Evolutionary conservation across 2,113 vertebrate species (phyloP).

Genomic region (Danio rerio): GRCz12tu NC_133184.1:41794001-41794500

Average conservation of each 20-base stretch:
- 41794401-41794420: neutral
- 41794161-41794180: conserved; percentile 19
- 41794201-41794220: conserved; percentile 62
- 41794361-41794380: neutral
- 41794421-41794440: no score
- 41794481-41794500: no score
- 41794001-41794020: conserved; percentile 1
- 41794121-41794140: conserved; percentile 73
- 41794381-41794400: neutral
- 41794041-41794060: conserved; percentile 20
- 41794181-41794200: neutral
- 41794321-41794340: neutral
- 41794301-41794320: neutral
- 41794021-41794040: neutral
- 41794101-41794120: conserved; percentile 67
- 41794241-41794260: conserved; percentile 27
- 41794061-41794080: conserved; percentile 20
- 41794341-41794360: neutral
- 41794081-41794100: conserved; percentile 62
- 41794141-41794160: conserved; percentile 56
- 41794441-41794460: no score
- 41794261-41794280: conserved; percentile 59
- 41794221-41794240: conserved; percentile 29
- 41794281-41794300: conserved; percentile 55
- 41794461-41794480: no score